These are phyloP conservation scores for Percopsis omiscomaycus DNA, from an alignment of 2,797 vertebrate species.

Conservation along the genomic window DNA sequence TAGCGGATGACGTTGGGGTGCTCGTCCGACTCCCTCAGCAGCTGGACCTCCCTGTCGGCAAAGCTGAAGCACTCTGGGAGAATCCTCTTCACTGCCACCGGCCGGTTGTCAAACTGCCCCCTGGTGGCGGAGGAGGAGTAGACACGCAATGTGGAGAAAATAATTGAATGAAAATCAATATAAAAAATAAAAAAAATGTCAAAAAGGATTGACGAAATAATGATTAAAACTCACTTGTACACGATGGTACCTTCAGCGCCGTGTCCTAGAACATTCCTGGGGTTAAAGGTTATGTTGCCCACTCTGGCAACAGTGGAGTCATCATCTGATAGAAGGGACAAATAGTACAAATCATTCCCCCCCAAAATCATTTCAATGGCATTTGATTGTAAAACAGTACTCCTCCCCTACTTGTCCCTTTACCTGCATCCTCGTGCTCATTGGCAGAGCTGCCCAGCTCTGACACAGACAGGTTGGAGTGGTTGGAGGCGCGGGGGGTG, in stretches of 20 bases:
- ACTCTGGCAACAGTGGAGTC: conserved; percentile 81
- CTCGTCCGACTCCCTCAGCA: conserved; percentile 94
- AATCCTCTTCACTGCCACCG: conserved; percentile 95
- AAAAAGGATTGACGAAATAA: background rate
- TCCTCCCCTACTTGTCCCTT: background rate
- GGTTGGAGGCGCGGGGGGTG: conserved; percentile 90
- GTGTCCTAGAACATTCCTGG: conserved; percentile 90
- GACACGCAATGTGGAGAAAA: no score
- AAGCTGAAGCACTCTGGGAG: conserved; percentile 98
- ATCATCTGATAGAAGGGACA: conserved; percentile 75
- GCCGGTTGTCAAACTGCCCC: conserved; percentile 92
- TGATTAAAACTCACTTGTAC: conserved; percentile 83
- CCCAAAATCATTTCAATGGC: no score
- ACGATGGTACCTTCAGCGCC: conserved; percentile 98
- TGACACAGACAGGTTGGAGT: conserved; percentile 85
- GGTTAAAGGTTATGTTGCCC: conserved; percentile 92
- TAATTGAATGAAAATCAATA: background rate
- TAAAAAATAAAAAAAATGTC: background rate
- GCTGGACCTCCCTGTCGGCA: conserved; percentile 92
- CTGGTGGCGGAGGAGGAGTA: conserved; percentile 63
- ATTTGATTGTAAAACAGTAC: no score
- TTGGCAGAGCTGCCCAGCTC: conserved; percentile 79
- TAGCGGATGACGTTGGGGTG: conserved; percentile 98
- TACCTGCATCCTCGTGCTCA: conserved; percentile 89
- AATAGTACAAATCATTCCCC: no score